Evolutionary conservation across 2,113 vertebrate genomes (phyloP).

Genomic region (Myxocyprinus asiaticus): DNA sequence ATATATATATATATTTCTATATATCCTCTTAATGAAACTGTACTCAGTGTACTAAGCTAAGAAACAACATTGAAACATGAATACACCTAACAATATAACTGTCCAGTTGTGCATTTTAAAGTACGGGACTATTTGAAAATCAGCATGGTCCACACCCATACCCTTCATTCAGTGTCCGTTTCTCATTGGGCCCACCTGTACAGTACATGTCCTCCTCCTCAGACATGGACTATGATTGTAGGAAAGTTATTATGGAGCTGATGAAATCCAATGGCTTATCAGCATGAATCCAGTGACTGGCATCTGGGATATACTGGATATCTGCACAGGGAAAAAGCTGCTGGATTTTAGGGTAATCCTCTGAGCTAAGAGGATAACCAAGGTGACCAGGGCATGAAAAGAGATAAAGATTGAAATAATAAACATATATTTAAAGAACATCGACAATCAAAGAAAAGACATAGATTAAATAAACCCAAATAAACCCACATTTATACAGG

Average conservation of each 20-base stretch:
- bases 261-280: slow-evolving; percentile 89
- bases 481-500: not conserved
- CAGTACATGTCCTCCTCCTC: not conserved
- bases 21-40: not conserved
- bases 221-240: slow-evolving; percentile 70
- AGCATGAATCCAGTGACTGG: slow-evolving; percentile 90
- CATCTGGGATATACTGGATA: slow-evolving; percentile 84
- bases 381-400: not conserved
- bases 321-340: slow-evolving; percentile 83
- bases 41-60: not conserved
- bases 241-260: slow-evolving; percentile 81
- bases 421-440: no score
- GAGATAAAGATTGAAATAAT: not conserved
- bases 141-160: slow-evolving; percentile 11
- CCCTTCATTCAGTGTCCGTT: not conserved
- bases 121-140: slow-evolving; percentile 3
- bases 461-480: not conserved
- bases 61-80: not conserved
- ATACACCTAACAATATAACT: not conserved
- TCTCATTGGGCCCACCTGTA: slow-evolving; percentile 26
- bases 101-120: slow-evolving; percentile 21
- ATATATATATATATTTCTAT: no score
- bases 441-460: not conserved
- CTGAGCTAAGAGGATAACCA: slow-evolving; percentile 71
- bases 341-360: slow-evolving; percentile 85